phyloP scores from a whole-genome alignment of 2,113 vertebrate species.

The Passer domesticus region DNA sequence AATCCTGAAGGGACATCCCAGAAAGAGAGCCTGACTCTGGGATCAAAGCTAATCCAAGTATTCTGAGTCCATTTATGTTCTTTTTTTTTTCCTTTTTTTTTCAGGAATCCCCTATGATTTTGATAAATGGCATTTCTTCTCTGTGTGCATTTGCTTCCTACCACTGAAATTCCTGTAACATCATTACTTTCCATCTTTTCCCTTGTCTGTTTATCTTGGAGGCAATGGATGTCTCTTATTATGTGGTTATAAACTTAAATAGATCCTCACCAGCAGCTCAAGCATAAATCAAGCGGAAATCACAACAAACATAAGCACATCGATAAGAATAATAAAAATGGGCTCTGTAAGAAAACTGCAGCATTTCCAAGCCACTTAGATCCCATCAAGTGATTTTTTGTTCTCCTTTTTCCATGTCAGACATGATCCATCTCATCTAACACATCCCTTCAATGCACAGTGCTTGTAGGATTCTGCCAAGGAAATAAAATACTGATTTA shows the following conservation, averaged over 20 bases:
- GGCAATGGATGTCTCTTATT: constrained; percentile 10
- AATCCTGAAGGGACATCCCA: neutral
- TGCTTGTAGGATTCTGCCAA: neutral
- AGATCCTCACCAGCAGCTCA: neutral
- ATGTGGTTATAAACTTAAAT: neutral
- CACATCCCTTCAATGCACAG: neutral
- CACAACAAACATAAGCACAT: neutral
- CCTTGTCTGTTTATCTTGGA: neutral
- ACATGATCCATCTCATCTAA: neutral
- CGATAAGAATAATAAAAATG: constrained; percentile 11
- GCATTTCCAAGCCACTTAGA: neutral
- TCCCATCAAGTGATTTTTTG: neutral
- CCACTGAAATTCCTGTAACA: neutral
- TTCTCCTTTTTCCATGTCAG: neutral
- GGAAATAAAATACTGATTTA: neutral
- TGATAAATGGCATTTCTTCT: neutral
- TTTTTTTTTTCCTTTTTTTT: neutral
- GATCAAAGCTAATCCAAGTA: neutral
- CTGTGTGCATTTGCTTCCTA: neutral
- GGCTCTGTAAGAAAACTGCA: neutral
- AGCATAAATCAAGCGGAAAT: constrained; percentile 14
- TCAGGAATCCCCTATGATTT: neutral
- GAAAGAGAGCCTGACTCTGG: neutral
- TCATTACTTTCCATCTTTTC: neutral
- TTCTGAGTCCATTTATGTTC: neutral